These are phyloP conservation scores for Tiaroga cobitis DNA, from an alignment of 2,797 vertebrate species.

Conservation along the genomic window DNA sequence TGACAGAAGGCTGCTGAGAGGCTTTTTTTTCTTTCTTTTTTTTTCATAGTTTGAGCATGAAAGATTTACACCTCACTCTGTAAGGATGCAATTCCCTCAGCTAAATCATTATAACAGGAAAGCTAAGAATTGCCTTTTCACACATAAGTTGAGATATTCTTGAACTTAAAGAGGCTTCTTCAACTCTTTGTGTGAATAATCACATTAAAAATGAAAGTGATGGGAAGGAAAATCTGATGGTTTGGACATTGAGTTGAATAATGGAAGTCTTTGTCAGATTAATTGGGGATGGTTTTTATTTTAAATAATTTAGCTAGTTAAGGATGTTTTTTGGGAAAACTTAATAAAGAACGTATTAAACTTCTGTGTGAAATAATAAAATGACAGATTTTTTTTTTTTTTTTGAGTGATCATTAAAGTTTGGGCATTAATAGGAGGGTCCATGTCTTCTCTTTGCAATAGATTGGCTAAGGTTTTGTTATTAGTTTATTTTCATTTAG, in stretches of 20 bases:
- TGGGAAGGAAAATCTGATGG: slow-evolving; percentile 75
- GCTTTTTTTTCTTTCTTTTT: slow-evolving; percentile 22
- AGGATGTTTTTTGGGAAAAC: slow-evolving; percentile 59
- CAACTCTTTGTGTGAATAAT: slow-evolving; percentile 62
- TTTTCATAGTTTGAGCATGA: slow-evolving; percentile 38
- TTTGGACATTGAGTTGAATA: slow-evolving; percentile 77
- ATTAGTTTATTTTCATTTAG: neutral
- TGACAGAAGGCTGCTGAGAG: slow-evolving; percentile 34
- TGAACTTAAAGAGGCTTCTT: slow-evolving; percentile 47
- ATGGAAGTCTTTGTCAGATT: slow-evolving; percentile 75
- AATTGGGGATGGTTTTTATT: slow-evolving; percentile 70
- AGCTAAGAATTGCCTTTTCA: slow-evolving; percentile 48
- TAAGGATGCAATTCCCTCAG: slow-evolving; percentile 40
- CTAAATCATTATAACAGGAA: slow-evolving; percentile 41
- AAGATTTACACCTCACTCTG: slow-evolving; percentile 54
- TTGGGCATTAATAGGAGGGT: neutral
- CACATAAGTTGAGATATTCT: slow-evolving; percentile 25
- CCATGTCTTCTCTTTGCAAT: slow-evolving; percentile 6
- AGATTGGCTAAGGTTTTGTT: neutral
- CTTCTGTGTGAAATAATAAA: slow-evolving; percentile 35
- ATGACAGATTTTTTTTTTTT: neutral
- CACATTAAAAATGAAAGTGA: slow-evolving; percentile 79
- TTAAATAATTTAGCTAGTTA: slow-evolving; percentile 75
- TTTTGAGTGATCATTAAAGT: slow-evolving; percentile 15
- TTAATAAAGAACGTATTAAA: neutral